Conservation (phyloP, 2,113 vertebrate genomes). For the Anarrhichthys ocellatus region DNA sequence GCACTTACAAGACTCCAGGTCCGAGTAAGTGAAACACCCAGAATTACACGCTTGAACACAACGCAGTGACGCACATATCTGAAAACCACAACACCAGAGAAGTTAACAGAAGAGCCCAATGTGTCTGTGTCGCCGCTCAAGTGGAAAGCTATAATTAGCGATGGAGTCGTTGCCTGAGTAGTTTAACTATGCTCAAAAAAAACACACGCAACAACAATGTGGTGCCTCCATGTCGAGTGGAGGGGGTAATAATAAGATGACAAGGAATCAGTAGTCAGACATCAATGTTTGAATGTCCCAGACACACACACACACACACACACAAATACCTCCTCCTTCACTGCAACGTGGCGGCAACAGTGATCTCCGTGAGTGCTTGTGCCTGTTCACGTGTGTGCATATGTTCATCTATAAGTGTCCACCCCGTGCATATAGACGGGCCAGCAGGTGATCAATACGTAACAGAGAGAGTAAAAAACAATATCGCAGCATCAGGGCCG, state of each 20-base stretch:
- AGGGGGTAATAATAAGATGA: conserved; percentile 71
- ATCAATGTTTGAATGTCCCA: conserved; percentile 60
- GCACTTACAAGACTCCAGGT: not conserved
- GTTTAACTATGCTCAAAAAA: conserved; percentile 68
- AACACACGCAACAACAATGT: conserved; percentile 61
- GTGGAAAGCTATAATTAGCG: conserved; percentile 76
- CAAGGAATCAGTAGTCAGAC: conserved; percentile 72
- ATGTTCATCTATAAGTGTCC: conserved; percentile 73
- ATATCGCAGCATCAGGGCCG: conserved; percentile 62
- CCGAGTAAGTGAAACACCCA: not conserved
- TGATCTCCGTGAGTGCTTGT: conserved; percentile 47
- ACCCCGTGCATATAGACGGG: conserved; percentile 75
- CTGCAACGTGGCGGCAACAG: conserved; percentile 54
- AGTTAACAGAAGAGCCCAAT: conserved; percentile 61
- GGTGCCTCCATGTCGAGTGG: conserved; percentile 34
- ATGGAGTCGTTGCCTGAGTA: conserved; percentile 67
- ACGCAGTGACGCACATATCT: conserved; percentile 17
- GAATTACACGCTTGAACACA: conserved; percentile 26
- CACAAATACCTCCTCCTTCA: conserved; percentile 9
- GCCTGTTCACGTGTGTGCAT: conserved; percentile 9
- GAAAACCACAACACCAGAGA: conserved; percentile 42
- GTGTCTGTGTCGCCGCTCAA: conserved; percentile 64
- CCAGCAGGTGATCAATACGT: conserved; percentile 75
- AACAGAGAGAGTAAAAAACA: conserved; percentile 77
- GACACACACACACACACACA: conserved; percentile 1